Evolutionary conservation across 1,140 invertebrate species (phyloP).

Genomic region (Xylocopa sonorina): DNA sequence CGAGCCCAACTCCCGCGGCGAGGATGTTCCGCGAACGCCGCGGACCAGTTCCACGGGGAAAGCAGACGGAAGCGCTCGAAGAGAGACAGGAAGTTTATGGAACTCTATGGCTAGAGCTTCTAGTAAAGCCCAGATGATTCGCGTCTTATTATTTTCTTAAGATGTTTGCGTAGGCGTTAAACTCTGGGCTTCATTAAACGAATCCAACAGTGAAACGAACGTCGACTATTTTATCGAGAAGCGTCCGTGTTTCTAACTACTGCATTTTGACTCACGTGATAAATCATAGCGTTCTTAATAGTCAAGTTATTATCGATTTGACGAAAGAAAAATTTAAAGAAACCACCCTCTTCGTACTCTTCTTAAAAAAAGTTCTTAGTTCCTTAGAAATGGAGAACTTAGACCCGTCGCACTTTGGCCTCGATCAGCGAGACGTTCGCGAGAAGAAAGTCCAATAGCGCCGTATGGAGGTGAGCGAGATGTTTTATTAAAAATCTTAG

Average conservation of each 20-base stretch:
- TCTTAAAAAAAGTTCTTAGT: not conserved
- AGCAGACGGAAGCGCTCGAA: conserved; percentile 20
- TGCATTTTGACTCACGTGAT: too few species aligned
- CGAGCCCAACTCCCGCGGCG: conserved; percentile 37
- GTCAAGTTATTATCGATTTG: too few species aligned
- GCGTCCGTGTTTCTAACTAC: too few species aligned
- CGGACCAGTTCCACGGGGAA: conserved; percentile 1
- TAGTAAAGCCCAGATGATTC: not conserved
- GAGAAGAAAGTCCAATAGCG: not conserved
- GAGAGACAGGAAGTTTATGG: conserved; percentile 17
- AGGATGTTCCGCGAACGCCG: conserved; percentile 30
- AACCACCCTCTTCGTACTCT: not conserved
- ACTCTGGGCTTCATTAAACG: too few species aligned
- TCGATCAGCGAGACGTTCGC: not conserved
- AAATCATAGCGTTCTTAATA: too few species aligned
- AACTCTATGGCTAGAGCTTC: not conserved
- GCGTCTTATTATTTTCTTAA: not conserved
- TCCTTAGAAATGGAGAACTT: not conserved
- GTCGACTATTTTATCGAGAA: not conserved
- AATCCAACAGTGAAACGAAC: not conserved
- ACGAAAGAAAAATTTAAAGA: not conserved
- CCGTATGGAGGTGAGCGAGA: not conserved
- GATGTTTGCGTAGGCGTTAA: too few species aligned
- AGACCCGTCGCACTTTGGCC: too few species aligned
- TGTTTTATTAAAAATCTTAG: conserved; percentile 28